Conservation (phyloP, 2,888 invertebrate genomes). For the Meloe dianella region DNA sequence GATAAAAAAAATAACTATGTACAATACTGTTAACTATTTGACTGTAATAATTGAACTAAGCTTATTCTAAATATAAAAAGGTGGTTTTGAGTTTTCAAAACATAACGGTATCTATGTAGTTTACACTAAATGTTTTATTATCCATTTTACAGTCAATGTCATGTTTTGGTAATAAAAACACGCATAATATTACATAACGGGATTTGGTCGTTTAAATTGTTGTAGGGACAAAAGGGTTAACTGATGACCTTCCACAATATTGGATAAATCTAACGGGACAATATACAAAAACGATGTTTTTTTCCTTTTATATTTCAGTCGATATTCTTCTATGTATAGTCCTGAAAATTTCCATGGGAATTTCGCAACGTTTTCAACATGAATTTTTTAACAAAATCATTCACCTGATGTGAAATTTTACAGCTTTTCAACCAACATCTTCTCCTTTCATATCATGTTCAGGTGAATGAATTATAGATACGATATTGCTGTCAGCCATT, state of each 20-base stretch:
- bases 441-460: neutral
- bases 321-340: slow-evolving; percentile 21
- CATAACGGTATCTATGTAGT: slow-evolving; percentile 49
- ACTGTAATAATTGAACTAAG: slow-evolving; percentile 32
- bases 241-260: slow-evolving; percentile 48
- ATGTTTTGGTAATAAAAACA: slow-evolving; percentile 58
- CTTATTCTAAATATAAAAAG: slow-evolving; percentile 28
- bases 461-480: neutral
- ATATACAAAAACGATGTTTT: too few species aligned
- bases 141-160: slow-evolving; percentile 52
- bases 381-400: neutral
- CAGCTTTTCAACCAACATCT: neutral
- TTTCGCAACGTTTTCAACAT: neutral
- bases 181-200: slow-evolving; percentile 56
- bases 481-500: neutral
- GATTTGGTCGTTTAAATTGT: slow-evolving; percentile 38
- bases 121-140: slow-evolving; percentile 54
- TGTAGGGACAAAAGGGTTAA: slow-evolving; percentile 45
- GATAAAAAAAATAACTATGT: neutral
- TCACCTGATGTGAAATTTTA: neutral
- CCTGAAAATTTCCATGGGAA: neutral
- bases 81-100: slow-evolving; percentile 35
- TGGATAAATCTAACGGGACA: slow-evolving; percentile 42
- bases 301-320: slow-evolving; percentile 45
- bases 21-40: slow-evolving; percentile 14